Evolutionary conservation across 1,140 invertebrate species (phyloP).

Genomic region (Drosophila paulistorum): DNA sequence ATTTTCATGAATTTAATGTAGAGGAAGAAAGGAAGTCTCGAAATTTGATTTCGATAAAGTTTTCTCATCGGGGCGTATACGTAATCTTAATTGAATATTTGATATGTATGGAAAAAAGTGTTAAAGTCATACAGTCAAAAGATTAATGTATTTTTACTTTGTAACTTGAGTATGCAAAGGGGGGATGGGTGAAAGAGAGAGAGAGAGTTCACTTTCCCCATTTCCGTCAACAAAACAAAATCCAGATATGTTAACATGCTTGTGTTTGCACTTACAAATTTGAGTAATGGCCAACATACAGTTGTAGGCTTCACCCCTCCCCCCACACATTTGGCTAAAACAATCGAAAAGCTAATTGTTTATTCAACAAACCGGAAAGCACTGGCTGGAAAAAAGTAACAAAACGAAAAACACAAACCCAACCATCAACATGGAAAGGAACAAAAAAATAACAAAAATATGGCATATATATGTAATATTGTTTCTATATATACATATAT

Average conservation of each 20-base stretch:
- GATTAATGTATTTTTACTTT: constrained; percentile 15
- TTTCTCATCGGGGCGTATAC: constrained; percentile 37
- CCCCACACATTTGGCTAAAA: constrained; percentile 25
- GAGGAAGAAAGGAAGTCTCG: too few relatives aligned
- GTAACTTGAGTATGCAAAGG: too few relatives aligned
- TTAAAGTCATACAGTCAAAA: constrained; percentile 1
- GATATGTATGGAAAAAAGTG: neutral
- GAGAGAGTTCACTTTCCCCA: neutral
- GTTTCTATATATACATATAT: neutral
- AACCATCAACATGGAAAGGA: constrained; percentile 22
- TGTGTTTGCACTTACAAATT: constrained; percentile 35
- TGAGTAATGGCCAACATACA: constrained; percentile 55
- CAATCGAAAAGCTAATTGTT: constrained; percentile 61
- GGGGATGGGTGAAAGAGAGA: too few relatives aligned
- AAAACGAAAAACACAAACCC: constrained; percentile 3
- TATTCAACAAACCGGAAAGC: constrained; percentile 65
- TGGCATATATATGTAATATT: neutral
- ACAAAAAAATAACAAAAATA: constrained; percentile 10
- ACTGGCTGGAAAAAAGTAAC: constrained; percentile 42
- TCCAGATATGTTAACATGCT: neutral
- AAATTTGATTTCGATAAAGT: constrained; percentile 40
- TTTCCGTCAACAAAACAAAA: neutral
- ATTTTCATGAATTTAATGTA: neutral
- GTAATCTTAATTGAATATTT: constrained; percentile 48
- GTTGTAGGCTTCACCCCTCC: neutral